These are phyloP conservation scores for Gila orcuttii DNA, from an alignment of 2,113 vertebrate species.

Conservation along the genomic window DNA sequence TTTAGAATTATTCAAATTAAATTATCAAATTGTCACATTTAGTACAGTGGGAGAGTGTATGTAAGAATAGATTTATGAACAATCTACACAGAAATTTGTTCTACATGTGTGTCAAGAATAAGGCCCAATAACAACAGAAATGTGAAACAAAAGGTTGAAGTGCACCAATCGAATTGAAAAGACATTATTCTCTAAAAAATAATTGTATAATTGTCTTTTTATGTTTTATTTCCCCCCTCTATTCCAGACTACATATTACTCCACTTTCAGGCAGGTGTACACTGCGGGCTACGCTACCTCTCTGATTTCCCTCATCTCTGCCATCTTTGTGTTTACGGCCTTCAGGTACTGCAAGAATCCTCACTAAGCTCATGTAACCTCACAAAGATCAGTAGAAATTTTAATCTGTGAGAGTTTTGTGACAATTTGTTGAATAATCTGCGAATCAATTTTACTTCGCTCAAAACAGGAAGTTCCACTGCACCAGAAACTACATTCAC, in stretches of 20 bases:
- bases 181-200: neutral
- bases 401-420: neutral
- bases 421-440: neutral
- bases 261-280: conserved; percentile 75
- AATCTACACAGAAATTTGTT: neutral
- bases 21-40: neutral
- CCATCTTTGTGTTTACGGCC: conserved; percentile 75
- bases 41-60: neutral
- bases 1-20: neutral
- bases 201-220: neutral
- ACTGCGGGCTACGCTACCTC: conserved; percentile 79
- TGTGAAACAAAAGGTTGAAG: neutral
- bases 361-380: neutral
- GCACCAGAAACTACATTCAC: conserved; percentile 90
- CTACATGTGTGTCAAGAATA: neutral
- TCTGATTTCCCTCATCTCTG: conserved; percentile 77
- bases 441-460: neutral
- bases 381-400: neutral
- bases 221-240: conserved; percentile 26
- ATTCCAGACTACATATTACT: conserved; percentile 73
- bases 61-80: neutral
- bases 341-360: conserved; percentile 69
- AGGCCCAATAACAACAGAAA: neutral
- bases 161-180: neutral
- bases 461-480: conserved; percentile 82